phyloP scores from a whole-genome alignment of 2,888 invertebrate genomes.

The Dryococelus australis region DNA sequence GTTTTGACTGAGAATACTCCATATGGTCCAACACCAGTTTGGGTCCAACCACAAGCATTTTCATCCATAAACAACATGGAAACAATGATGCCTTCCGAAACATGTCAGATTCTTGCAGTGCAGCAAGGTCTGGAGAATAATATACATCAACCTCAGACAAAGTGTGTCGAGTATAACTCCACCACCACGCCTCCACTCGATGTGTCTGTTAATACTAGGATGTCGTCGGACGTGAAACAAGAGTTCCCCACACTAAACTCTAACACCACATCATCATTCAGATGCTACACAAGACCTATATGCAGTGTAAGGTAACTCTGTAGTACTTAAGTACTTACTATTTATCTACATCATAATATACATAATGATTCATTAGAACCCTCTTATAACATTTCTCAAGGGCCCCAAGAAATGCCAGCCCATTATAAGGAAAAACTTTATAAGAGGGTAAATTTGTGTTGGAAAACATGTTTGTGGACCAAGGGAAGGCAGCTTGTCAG shows the following conservation, averaged over 20 bases:
- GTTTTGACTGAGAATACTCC: neutral
- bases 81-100: neutral
- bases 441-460: too few relatives aligned
- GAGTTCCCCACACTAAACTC: neutral
- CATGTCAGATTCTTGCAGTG: neutral
- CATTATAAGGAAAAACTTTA: too few relatives aligned
- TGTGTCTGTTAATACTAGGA: neutral
- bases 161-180: neutral
- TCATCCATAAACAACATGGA: neutral
- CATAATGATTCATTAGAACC: too few relatives aligned
- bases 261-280: neutral
- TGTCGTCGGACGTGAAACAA: neutral
- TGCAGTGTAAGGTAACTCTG: conserved; percentile 16
- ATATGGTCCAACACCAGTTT: neutral
- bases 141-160: neutral
- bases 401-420: too few relatives aligned
- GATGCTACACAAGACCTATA: conserved; percentile 16
- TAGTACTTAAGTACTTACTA: neutral
- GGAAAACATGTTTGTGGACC: too few relatives aligned
- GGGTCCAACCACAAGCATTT: neutral
- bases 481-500: too few relatives aligned
- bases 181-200: neutral
- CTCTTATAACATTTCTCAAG: too few relatives aligned
- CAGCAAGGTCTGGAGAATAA: neutral
- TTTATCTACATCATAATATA: neutral